Evolutionary conservation across 1,140 invertebrate species (phyloP).

Genomic region (Gonatopus flavifemur): DNA sequence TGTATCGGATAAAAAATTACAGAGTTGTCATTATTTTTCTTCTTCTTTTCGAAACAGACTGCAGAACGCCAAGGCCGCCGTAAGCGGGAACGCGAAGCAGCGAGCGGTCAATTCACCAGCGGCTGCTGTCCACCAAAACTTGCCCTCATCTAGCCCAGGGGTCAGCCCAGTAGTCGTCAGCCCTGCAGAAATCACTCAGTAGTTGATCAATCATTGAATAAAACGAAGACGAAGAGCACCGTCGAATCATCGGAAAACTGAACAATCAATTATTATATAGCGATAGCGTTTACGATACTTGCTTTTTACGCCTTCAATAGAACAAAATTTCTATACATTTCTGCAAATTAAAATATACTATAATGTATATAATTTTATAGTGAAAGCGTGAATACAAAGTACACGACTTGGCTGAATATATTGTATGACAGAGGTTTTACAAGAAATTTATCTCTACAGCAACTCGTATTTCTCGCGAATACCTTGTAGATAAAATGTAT

Average conservation of each 20-base stretch:
- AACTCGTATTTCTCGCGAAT: too few species aligned
- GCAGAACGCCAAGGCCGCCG: conserved; percentile 59
- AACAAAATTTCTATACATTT: too few species aligned
- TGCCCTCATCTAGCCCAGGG: conserved; percentile 59
- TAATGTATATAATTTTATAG: too few species aligned
- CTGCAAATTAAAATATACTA: too few species aligned
- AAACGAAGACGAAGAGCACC: conserved; percentile 16
- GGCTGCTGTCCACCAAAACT: conserved; percentile 58
- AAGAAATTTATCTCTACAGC: too few species aligned
- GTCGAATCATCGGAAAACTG: conserved; percentile 26
- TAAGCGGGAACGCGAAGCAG: conserved; percentile 56
- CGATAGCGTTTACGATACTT: not conserved
- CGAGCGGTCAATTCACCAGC: conserved; percentile 52
- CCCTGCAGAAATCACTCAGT: conserved; percentile 47
- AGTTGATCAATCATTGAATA: conserved; percentile 39
- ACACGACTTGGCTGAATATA: too few species aligned
- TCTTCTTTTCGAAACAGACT: conserved; percentile 37
- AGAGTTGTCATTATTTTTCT: not conserved
- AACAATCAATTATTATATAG: too few species aligned
- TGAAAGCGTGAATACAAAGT: too few species aligned
- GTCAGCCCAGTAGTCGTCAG: conserved; percentile 52
- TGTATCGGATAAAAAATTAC: too few species aligned
- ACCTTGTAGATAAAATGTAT: too few species aligned
- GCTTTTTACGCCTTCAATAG: too few species aligned
- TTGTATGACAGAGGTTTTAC: too few species aligned